Evolutionary conservation across 2,797 vertebrate genomes (phyloP).

Genomic region (Xenentodon cancila): DNA sequence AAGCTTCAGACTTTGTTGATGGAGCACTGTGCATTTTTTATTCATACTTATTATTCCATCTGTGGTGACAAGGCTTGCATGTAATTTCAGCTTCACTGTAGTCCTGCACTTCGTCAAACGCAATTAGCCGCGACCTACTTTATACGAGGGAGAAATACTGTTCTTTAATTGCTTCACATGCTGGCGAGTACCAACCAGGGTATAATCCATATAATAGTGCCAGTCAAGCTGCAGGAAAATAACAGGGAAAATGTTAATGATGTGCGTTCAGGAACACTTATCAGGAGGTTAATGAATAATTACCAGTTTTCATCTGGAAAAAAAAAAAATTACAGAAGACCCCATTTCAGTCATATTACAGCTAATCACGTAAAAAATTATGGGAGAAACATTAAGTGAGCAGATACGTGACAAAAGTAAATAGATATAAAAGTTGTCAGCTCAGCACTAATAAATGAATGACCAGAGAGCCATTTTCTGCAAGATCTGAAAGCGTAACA

Average conservation of each 20-base stretch:
- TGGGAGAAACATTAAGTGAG: slow-evolving; percentile 17
- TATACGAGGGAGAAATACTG: slow-evolving; percentile 62
- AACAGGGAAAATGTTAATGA: slow-evolving; percentile 72
- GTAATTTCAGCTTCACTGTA: slow-evolving; percentile 66
- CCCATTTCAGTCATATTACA: slow-evolving; percentile 33
- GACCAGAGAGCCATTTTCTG: not conserved
- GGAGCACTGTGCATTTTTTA: not conserved
- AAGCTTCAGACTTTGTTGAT: no score
- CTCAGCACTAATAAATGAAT: not conserved
- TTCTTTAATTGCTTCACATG: slow-evolving; percentile 77
- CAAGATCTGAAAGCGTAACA: no score
- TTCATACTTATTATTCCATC: slow-evolving; percentile 65
- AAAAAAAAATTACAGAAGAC: slow-evolving; percentile 17
- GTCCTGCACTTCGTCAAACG: slow-evolving; percentile 68
- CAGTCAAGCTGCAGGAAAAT: slow-evolving; percentile 66
- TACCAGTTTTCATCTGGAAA: slow-evolving; percentile 38
- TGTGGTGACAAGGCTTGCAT: slow-evolving; percentile 61
- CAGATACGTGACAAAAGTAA: slow-evolving; percentile 25
- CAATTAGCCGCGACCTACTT: slow-evolving; percentile 78
- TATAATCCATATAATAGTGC: slow-evolving; percentile 58
- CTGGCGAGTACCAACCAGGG: slow-evolving; percentile 60
- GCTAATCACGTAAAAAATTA: slow-evolving; percentile 35
- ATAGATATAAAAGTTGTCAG: slow-evolving; percentile 2
- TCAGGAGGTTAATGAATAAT: slow-evolving; percentile 83
- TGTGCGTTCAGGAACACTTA: slow-evolving; percentile 72